These are phyloP conservation scores for Creontiades dilutus DNA, from an alignment of 2,888 invertebrate species.

Conservation along the genomic window DNA sequence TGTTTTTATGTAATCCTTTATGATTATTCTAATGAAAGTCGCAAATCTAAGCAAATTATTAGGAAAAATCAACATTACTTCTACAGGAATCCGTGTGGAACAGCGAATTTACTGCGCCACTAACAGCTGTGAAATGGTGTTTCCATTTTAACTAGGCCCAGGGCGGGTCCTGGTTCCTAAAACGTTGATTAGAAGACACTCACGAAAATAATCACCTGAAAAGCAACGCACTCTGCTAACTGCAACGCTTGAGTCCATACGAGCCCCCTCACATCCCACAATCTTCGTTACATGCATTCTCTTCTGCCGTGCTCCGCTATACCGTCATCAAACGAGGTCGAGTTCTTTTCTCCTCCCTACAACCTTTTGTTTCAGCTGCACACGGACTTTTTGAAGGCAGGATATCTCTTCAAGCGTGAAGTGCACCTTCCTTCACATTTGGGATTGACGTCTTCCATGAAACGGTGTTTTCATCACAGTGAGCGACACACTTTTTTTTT, in stretches of 20 bases:
- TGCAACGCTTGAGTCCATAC: not conserved
- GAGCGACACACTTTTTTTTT: no score
- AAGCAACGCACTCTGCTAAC: conserved; percentile 13
- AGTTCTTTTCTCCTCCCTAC: not conserved
- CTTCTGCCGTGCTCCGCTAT: not conserved
- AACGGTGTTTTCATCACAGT: not conserved
- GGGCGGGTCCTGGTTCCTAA: no score
- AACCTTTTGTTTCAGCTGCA: conserved; percentile 17
- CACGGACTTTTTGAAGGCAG: not conserved
- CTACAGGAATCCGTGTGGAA: no score
- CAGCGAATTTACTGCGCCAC: no score
- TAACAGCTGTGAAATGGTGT: no score
- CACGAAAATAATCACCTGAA: conserved; percentile 4
- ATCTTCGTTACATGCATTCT: not conserved
- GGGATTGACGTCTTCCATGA: not conserved
- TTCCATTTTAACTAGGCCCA: no score
- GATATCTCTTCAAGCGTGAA: not conserved
- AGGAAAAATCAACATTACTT: no score
- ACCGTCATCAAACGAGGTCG: conserved; percentile 13
- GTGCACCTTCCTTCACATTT: not conserved
- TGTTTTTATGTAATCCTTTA: no score
- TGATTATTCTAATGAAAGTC: no score
- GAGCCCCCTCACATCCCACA: not conserved
- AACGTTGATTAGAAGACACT: not conserved
- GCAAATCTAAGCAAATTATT: no score